Evolutionary conservation across 2,113 vertebrate genomes (phyloP).

Genomic region (Larimichthys polyactis): DNA sequence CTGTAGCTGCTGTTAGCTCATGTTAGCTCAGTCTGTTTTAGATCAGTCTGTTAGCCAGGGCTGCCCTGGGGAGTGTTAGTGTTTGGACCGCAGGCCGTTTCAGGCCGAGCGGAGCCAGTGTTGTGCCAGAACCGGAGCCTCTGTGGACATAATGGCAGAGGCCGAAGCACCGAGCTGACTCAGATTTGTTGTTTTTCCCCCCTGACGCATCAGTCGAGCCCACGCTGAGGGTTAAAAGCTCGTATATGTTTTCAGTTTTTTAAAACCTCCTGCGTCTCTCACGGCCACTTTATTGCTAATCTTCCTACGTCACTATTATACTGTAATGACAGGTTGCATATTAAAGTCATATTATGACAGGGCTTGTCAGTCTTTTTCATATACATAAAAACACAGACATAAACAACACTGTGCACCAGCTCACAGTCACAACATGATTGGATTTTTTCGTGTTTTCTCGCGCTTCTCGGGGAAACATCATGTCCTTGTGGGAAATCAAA

Average conservation of each 20-base stretch:
- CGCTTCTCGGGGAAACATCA: conserved; percentile 23
- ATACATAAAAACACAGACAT: neutral
- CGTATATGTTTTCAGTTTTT: neutral
- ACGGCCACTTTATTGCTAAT: conserved; percentile 12
- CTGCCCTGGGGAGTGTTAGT: too few relatives aligned
- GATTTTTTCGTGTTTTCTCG: conserved; percentile 42
- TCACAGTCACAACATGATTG: conserved; percentile 48
- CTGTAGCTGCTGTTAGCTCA: too few relatives aligned
- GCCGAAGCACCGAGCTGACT: neutral
- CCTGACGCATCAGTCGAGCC: neutral
- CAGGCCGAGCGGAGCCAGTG: too few relatives aligned
- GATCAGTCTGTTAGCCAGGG: too few relatives aligned
- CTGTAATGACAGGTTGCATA: neutral
- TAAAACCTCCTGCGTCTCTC: conserved; percentile 2
- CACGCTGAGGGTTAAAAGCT: conserved; percentile 7
- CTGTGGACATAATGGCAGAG: too few relatives aligned
- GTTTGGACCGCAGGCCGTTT: too few relatives aligned
- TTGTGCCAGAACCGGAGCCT: too few relatives aligned
- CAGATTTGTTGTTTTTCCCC: neutral
- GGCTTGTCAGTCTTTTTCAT: conserved; percentile 16
- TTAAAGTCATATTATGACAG: neutral
- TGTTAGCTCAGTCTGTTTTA: too few relatives aligned
- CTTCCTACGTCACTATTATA: neutral
- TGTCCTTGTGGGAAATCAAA: conserved; percentile 74
- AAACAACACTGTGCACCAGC: neutral